Base-by-base conservation (phyloP, 1,140 invertebrate genomes). In the Drosophila pectinifera region DNA sequence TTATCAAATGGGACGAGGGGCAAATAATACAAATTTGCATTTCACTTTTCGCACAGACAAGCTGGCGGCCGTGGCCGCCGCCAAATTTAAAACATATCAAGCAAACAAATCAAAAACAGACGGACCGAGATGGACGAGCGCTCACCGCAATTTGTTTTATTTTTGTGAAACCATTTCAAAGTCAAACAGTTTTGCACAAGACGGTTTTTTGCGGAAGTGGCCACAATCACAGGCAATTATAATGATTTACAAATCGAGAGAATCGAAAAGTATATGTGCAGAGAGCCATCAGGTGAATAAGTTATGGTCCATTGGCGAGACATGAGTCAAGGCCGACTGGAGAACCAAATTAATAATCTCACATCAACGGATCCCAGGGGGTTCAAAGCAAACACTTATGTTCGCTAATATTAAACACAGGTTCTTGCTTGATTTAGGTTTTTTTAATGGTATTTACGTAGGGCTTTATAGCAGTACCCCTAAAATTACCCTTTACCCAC, bases 31-130 rank as follows among this genome's bases (percentile, higher is more conserved):
- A 45, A 62, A 69, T 78, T 78, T 42, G 45, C 76, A 72, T 72
- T 83, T 82, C 74, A 73, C 55, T 78, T 81, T 73, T 53, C 61
- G 67, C 69, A 65, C 62, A 65, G 62, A 70, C 42, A 57, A 16
- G 61, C 62, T 41, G 36, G 34, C 62, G 73, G 63, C 83, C 83
- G 89, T 83, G 84, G 84, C 45, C 36, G 64, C 53, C 73, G 36
- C 36, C 36, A 77, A 84, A 80, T 77, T 73, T 77, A 74, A 84
- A 80, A 68, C 73, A 64, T 73, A 80, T 80, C 77, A 80, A 81
- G 73, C 78, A 81, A 76, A 76, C 62, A 65, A 84, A 83, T 84
- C 65, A 77, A 73, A 77, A 83, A 80, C 67, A 82, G 74, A 78
- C 70, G 46, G 46, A 57, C 46, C 36, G 43, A 48, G 67, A 54